phyloP scores from a whole-genome alignment of 2,888 invertebrate genomes.

The Cephus runcator region DNA sequence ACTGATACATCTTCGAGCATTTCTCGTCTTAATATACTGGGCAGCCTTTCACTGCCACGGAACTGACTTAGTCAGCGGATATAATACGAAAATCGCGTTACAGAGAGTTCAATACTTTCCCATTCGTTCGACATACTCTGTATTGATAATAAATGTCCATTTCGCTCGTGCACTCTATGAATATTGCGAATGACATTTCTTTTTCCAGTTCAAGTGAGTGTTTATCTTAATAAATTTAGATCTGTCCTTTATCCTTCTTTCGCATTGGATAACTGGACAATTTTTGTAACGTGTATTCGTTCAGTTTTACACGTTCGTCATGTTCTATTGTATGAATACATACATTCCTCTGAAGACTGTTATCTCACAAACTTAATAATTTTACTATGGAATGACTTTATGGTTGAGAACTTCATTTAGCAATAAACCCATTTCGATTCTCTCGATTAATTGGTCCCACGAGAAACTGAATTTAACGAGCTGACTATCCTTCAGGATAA shows the following conservation, averaged over 20 bases:
- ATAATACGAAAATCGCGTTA: slow-evolving; percentile 31
- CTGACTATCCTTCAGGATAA: neutral
- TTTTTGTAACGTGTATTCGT: neutral
- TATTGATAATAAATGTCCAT: slow-evolving; percentile 14
- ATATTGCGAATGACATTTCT: neutral
- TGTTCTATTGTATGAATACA: neutral
- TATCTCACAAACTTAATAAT: neutral
- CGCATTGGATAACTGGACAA: neutral
- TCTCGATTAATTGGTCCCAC: neutral
- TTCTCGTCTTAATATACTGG: slow-evolving; percentile 62
- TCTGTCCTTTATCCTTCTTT: neutral
- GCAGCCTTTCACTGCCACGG: slow-evolving; percentile 60
- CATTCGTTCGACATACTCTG: neutral
- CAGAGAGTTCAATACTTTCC: slow-evolving; percentile 36
- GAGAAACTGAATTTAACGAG: neutral
- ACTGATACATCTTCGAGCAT: slow-evolving; percentile 61
- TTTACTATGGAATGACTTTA: neutral
- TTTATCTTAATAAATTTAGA: neutral
- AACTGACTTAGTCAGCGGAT: slow-evolving; percentile 45
- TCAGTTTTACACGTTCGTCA: neutral
- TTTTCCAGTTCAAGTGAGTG: neutral
- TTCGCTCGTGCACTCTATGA: neutral
- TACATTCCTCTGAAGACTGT: neutral
- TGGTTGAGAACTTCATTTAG: neutral
- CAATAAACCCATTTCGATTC: neutral